A percentile compares a stretch with the other conserved stretches of the same genome.
Conservation (phyloP, 1,140 invertebrate genomes). For the Macrosteles quadrilineatus region DNA sequence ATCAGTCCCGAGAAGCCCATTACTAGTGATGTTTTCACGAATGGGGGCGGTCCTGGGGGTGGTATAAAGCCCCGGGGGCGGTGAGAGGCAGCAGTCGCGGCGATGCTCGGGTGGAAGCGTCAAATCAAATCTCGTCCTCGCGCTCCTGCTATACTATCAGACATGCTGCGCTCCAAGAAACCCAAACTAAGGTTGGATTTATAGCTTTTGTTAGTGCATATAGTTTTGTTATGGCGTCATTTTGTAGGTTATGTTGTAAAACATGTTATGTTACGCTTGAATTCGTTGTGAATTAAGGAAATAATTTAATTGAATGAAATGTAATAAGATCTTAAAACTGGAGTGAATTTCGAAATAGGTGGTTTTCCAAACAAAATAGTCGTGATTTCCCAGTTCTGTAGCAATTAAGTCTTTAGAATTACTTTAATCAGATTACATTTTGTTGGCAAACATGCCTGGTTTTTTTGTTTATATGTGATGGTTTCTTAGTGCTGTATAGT, state of each 20-base stretch:
- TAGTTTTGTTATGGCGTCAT: neutral
- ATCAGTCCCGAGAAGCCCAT: too few relatives aligned
- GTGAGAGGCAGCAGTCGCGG: neutral
- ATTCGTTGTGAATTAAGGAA: neutral
- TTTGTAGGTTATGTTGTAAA: neutral
- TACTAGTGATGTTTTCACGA: too few relatives aligned
- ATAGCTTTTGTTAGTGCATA: neutral
- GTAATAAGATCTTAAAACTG: neutral
- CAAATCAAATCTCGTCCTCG: neutral
- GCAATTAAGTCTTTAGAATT: too few relatives aligned
- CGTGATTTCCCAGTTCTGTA: too few relatives aligned
- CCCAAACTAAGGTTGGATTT: slow-evolving; percentile 9
- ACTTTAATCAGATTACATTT: too few relatives aligned
- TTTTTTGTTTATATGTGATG: too few relatives aligned
- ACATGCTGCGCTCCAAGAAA: slow-evolving; percentile 30
- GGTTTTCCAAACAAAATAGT: too few relatives aligned
- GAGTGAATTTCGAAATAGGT: too few relatives aligned
- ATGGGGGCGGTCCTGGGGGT: neutral
- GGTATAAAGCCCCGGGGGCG: neutral
- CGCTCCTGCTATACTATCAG: neutral
- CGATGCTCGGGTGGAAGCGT: neutral
- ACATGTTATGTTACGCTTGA: too few relatives aligned
- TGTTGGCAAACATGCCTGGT: too few relatives aligned
- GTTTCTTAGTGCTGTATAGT: too few relatives aligned
- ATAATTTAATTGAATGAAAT: neutral